Evolutionary conservation across 2,888 invertebrate species (phyloP).

Genomic region (Troides helena): DNA sequence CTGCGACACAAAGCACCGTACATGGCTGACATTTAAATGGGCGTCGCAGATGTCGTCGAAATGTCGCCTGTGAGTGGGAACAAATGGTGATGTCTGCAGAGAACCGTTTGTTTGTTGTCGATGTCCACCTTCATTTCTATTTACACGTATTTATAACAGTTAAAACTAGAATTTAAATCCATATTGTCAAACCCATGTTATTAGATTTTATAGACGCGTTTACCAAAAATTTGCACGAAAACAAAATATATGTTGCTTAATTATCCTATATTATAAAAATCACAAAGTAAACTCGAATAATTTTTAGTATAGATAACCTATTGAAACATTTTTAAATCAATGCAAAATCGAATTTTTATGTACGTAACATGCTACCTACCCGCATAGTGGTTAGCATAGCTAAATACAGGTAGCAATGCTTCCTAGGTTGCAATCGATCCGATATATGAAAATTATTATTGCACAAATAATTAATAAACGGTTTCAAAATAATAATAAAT

Average conservation of each 20-base stretch:
- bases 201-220: not conserved
- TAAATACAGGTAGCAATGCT: not conserved
- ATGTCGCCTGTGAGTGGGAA: conserved; percentile 25
- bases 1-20: conserved; percentile 26
- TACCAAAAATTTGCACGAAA: no score
- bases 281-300: not conserved
- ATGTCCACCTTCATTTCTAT: not conserved
- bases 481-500: no score
- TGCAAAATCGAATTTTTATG: not conserved
- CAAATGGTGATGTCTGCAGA: conserved; percentile 23
- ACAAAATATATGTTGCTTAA: no score
- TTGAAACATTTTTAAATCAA: not conserved
- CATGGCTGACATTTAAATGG: conserved; percentile 29
- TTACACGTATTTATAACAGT: not conserved
- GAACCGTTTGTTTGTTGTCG: conserved; percentile 9
- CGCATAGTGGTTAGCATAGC: not conserved
- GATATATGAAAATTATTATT: not conserved
- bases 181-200: not conserved
- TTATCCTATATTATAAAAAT: not conserved
- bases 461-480: no score
- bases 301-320: not conserved
- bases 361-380: not conserved
- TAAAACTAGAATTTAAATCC: not conserved
- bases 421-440: not conserved
- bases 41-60: conserved; percentile 28